Base-by-base conservation (phyloP, 2,113 vertebrate species). In the Rhizomys pruinosus region DNA sequence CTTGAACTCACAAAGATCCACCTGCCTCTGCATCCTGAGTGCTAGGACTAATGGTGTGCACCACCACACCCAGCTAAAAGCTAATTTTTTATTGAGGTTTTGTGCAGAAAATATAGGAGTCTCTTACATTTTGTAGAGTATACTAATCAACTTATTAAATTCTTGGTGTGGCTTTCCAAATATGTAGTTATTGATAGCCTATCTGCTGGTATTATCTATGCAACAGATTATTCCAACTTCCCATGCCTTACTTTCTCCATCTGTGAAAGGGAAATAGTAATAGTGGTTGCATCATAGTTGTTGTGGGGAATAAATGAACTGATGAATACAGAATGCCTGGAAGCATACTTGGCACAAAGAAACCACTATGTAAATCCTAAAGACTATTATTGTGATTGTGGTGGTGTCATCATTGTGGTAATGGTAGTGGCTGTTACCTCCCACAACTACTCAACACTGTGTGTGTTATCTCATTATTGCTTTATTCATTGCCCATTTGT, bases 221-320 rank as follows among this genome's bases (percentile, higher is more conserved):
- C 19, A 92, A 87, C 39, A 90, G 27, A 85, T 66, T 89, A 84
- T 90, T 87, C 87, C 11, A 77, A 22, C 95, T 94, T 25, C 87
- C 27, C 86, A 23, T 78, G 10, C n/a, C 29, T 81, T 80, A 80
- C n/a, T 78, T 89, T 93, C 19, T 84, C 74, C 5, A 52, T 39
- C 6, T 81, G 19, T 91, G 84, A 80, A 84, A 82, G 73, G 22
- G 80, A 68, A 12, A 81, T n/a, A 72, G 64, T 82, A 68, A 93
- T 66, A 69, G 19, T 69, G 32, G 29, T 15, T 37, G 55, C 11
- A 34, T 93, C 42, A 74, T 29, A 85, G 22, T 42, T 92, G 27
- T 63, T 66, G 34, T 52, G 29, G 3, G 7, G 11, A 77, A 77
- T 64, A 71, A 73, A 44, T 66, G 7, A 86, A 59, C 15, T 29